These are phyloP conservation scores for Zosterops borbonicus DNA, from an alignment of 2,113 vertebrate genomes.

Conservation along the genomic window DNA sequence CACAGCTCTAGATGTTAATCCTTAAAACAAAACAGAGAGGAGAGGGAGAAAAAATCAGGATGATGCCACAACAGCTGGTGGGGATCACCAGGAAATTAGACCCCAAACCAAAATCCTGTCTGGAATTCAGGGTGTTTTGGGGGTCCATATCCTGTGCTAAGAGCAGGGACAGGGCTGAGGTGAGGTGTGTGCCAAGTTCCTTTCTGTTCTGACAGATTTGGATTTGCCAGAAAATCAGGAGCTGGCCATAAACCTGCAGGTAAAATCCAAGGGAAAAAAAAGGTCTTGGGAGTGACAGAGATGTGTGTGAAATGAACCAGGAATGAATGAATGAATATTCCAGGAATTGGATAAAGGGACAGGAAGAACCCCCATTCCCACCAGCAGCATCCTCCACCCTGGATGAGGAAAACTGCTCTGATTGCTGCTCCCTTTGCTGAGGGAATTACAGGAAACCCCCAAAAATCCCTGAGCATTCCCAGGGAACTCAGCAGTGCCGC, in stretches of 20 bases:
- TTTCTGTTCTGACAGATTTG: not conserved
- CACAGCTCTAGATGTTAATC: not conserved
- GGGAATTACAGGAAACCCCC: not conserved
- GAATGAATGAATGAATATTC: fast-evolving
- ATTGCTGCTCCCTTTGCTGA: not conserved
- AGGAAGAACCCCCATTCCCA: not conserved
- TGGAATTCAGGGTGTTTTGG: fast-evolving
- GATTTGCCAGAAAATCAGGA: not conserved
- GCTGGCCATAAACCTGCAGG: not conserved
- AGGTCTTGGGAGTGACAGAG: not conserved
- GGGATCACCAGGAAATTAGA: not conserved
- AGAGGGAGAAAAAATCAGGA: not conserved
- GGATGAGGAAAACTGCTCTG: fast-evolving
- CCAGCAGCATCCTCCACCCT: not conserved
- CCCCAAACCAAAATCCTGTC: not conserved
- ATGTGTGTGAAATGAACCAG: not conserved
- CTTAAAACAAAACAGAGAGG: not conserved
- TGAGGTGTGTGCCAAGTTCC: fast-evolving
- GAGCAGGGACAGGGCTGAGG: not conserved
- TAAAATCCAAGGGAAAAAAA: not conserved
- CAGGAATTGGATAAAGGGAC: fast-evolving
- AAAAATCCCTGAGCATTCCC: fast-evolving
- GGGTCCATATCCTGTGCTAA: fast-evolving
- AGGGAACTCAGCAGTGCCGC: fast-evolving
- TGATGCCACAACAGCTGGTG: not conserved